Evolutionary conservation across 35 echinoderm and acorn worm genomes (phyloP).

Genomic region (Patiria miniata): DNA sequence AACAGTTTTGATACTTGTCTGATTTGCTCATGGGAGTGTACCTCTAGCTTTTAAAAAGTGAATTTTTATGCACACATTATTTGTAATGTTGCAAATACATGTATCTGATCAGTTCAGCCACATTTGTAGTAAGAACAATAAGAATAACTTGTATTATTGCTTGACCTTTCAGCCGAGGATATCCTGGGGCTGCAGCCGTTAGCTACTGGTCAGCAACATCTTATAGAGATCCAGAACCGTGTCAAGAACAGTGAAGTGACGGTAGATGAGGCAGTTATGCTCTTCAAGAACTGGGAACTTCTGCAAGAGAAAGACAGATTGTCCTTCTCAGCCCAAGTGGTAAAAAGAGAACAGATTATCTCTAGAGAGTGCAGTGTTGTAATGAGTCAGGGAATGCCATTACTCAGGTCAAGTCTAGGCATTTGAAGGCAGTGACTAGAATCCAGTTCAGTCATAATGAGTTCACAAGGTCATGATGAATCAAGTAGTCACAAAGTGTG

Average conservation of each 20-base stretch:
- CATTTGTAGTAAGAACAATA: too few species aligned
- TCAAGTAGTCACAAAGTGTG: too few species aligned
- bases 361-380: not conserved
- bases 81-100: too few species aligned
- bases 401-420: not conserved
- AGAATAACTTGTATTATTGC: too few species aligned
- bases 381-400: not conserved
- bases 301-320: not conserved
- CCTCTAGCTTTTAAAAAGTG: too few species aligned
- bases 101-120: too few species aligned
- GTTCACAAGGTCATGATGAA: not conserved
- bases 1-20: too few species aligned
- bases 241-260: slow-evolving; percentile 45
- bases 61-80: too few species aligned
- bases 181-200: not conserved
- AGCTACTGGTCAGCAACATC: slow-evolving; percentile 10
- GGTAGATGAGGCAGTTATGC: slow-evolving; percentile 43
- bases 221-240: slow-evolving; percentile 54
- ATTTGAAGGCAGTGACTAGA: not conserved
- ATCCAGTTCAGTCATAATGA: not conserved
- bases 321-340: not conserved
- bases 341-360: not conserved
- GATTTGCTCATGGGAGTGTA: too few species aligned
- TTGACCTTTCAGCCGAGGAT: not conserved
- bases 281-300: slow-evolving; percentile 43